Conservation (phyloP, 2,888 invertebrate species). For the Poecilobothrus nobilitatus region DNA sequence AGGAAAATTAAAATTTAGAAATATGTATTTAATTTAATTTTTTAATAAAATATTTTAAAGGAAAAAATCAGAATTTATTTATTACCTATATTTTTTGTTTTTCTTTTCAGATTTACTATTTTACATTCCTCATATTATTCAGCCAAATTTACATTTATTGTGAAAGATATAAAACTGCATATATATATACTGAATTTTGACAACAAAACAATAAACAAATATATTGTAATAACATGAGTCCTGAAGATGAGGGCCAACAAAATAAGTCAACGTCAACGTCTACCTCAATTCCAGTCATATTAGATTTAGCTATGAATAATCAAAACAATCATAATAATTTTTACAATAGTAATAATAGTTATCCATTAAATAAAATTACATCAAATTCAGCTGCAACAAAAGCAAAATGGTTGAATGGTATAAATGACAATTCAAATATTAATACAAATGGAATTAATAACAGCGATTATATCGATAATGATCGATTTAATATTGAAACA, state of each 20-base stretch:
- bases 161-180: too few species aligned
- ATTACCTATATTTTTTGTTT: too few species aligned
- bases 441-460: background rate
- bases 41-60: too few species aligned
- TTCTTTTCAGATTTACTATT: too few species aligned
- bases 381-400: background rate
- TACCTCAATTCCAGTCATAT: background rate
- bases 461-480: background rate
- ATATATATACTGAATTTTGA: too few species aligned
- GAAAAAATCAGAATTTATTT: too few species aligned
- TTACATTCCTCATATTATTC: too few species aligned
- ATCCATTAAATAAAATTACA: slow-evolving; percentile 1
- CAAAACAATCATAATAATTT: background rate
- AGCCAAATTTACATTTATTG: too few species aligned
- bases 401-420: background rate
- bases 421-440: background rate
- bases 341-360: background rate
- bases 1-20: too few species aligned
- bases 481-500: background rate
- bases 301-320: slow-evolving; percentile 3
- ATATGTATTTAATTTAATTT: too few species aligned
- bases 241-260: slow-evolving; percentile 22
- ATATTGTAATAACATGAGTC: slow-evolving; percentile 19
- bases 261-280: background rate
- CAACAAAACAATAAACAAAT: too few species aligned